Evolutionary conservation across 92 coral and sea anemone species (phyloP).

Genomic region (Scolanthus callimorphus): DNA sequence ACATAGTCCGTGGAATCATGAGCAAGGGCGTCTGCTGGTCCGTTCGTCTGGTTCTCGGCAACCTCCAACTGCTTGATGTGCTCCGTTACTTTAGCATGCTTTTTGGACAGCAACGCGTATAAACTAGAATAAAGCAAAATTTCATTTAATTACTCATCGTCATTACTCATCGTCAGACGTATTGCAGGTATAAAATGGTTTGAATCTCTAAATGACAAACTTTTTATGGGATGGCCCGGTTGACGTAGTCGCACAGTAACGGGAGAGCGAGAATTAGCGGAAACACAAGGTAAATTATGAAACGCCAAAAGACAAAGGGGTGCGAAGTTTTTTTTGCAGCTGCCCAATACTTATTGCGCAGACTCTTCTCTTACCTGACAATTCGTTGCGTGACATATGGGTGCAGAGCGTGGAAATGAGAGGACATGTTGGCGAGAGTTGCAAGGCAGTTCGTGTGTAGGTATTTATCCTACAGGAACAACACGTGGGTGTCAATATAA

Average conservation of each 20-base stretch:
- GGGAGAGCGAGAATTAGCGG: no score
- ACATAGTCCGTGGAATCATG: slow-evolving; percentile 40
- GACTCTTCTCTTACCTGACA: slow-evolving; percentile 73
- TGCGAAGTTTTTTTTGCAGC: no score
- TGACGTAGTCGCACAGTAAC: no score
- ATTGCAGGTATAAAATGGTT: no score
- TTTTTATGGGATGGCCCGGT: no score
- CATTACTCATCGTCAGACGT: no score
- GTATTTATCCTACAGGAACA: slow-evolving; percentile 78
- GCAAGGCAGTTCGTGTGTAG: slow-evolving; percentile 98
- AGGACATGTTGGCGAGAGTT: slow-evolving; percentile 97
- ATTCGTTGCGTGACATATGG: slow-evolving; percentile 97
- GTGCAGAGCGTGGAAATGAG: slow-evolving; percentile 97
- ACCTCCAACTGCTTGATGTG: slow-evolving; percentile 59
- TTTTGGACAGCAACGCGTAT: slow-evolving; percentile 89
- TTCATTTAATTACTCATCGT: neutral
- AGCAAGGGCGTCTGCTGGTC: slow-evolving; percentile 14
- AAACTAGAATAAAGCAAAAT: slow-evolving; percentile 48
- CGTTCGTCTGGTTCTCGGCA: slow-evolving; percentile 19
- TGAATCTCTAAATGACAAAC: no score
- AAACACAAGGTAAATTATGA: no score
- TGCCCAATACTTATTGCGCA: no score
- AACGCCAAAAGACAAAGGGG: no score
- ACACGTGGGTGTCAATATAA: no score
- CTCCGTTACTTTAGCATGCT: slow-evolving; percentile 90